Conservation (phyloP, 2,888 invertebrate genomes). For the Campaea margaritaria region DNA sequence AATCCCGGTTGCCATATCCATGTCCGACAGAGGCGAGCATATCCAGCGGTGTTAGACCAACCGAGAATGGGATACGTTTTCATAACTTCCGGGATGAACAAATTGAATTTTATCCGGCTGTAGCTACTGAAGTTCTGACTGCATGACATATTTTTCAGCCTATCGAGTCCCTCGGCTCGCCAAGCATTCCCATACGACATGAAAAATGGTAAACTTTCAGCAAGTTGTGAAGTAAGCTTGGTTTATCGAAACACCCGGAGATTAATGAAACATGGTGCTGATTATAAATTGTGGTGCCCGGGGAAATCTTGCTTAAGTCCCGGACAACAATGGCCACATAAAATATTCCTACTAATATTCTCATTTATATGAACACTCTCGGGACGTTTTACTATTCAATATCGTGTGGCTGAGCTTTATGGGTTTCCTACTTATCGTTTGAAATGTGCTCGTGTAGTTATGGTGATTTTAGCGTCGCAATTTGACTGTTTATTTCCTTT, state of each 20-base stretch:
- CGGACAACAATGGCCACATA: constrained; percentile 65
- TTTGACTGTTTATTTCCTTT: constrained; percentile 8
- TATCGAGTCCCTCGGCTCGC: too few species aligned
- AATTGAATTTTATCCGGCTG: too few species aligned
- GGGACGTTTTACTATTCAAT: constrained; percentile 61
- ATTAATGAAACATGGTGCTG: constrained; percentile 68
- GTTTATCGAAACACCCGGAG: constrained; percentile 55
- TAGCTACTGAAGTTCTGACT: background rate
- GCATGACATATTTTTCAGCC: background rate
- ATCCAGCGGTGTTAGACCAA: too few species aligned
- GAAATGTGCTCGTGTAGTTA: constrained; percentile 11
- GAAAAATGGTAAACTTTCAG: constrained; percentile 1
- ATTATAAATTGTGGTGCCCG: constrained; percentile 69
- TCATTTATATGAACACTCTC: constrained; percentile 57
- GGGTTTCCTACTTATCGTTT: constrained; percentile 21
- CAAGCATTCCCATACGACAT: background rate
- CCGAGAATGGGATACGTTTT: too few species aligned
- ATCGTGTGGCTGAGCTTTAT: constrained; percentile 52
- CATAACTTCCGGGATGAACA: too few species aligned
- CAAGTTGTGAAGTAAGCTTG: constrained; percentile 8
- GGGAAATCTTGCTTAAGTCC: constrained; percentile 78
- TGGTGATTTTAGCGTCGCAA: constrained; percentile 9
- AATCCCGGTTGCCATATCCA: too few species aligned
- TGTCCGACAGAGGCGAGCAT: too few species aligned
- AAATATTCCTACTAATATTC: constrained; percentile 67